Evolutionary conservation across 2,888 invertebrate species (phyloP).

Genomic region (Sialis lutaria): DNA sequence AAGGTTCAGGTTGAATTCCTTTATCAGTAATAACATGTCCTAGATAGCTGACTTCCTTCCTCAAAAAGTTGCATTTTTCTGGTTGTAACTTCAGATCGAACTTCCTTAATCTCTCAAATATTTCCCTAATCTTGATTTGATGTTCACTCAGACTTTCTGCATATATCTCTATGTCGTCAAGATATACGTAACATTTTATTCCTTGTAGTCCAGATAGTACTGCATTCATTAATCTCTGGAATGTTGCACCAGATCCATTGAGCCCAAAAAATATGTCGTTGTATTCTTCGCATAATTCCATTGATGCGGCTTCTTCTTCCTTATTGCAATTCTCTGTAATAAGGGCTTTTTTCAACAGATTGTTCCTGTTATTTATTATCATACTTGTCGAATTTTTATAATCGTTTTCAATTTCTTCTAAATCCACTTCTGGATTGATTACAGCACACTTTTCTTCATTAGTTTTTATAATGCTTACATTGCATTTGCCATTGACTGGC

Average conservation of each 20-base stretch:
- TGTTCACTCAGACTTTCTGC: slow-evolving; percentile 6
- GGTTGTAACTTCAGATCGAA: slow-evolving; percentile 9
- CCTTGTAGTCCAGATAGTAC: slow-evolving; percentile 12
- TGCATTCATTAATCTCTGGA: slow-evolving; percentile 16
- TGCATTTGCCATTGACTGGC: too few relatives aligned
- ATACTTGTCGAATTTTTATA: too few relatives aligned
- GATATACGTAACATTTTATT: slow-evolving; percentile 5
- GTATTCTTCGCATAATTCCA: too few relatives aligned
- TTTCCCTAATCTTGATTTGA: slow-evolving; percentile 9
- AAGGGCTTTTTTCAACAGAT: too few relatives aligned
- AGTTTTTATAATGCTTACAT: too few relatives aligned
- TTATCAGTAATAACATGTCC: slow-evolving; percentile 10
- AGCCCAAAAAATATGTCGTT: slow-evolving; percentile 8
- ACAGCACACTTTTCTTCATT: too few relatives aligned
- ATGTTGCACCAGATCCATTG: slow-evolving; percentile 14
- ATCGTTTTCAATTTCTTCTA: too few relatives aligned
- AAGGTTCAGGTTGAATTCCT: slow-evolving; percentile 11
- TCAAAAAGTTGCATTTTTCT: slow-evolving; percentile 12
- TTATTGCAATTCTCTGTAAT: too few relatives aligned
- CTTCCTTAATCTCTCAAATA: slow-evolving; percentile 11
- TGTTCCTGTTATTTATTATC: too few relatives aligned
- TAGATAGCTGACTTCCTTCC: slow-evolving; percentile 7
- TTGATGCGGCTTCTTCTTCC: too few relatives aligned
- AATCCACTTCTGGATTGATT: too few relatives aligned
- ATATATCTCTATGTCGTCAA: slow-evolving; percentile 7